A percentile compares a stretch with the other conserved stretches of the same genome.
phyloP scores from a whole-genome alignment of 2,797 vertebrate genomes.

The Notoglanidium macrostoma region DNA sequence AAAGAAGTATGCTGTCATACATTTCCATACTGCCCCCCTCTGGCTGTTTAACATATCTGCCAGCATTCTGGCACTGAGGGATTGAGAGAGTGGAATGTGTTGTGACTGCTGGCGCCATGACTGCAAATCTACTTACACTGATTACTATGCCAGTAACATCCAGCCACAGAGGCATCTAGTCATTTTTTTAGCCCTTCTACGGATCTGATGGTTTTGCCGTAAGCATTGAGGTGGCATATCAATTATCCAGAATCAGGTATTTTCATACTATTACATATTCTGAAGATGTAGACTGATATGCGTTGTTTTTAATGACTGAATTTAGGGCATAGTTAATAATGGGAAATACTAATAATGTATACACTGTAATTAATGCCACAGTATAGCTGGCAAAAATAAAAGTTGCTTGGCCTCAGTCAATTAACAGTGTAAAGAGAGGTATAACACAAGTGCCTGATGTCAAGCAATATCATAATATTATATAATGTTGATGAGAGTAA shows the following conservation, averaged over 20 bases:
- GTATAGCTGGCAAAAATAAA: neutral
- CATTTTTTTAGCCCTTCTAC: neutral
- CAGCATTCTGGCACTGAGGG: slow-evolving; percentile 4
- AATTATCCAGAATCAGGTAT: slow-evolving; percentile 6
- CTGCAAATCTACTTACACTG: slow-evolving; percentile 43
- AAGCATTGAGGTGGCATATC: neutral
- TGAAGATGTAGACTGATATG: neutral
- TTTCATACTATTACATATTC: neutral
- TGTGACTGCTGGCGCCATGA: slow-evolving; percentile 20
- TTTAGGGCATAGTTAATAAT: neutral
- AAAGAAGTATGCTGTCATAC: neutral
- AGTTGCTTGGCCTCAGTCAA: neutral
- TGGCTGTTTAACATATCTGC: slow-evolving; percentile 53
- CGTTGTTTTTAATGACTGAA: neutral
- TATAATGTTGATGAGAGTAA: neutral
- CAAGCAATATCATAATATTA: neutral
- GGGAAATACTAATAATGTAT: neutral
- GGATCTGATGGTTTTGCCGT: neutral
- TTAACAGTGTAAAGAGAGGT: neutral
- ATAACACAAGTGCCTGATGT: neutral
- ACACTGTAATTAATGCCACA: neutral
- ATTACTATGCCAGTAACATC: slow-evolving; percentile 44
- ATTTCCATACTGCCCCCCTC: slow-evolving; percentile 64
- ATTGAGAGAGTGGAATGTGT: slow-evolving; percentile 3
- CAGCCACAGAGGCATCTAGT: slow-evolving; percentile 8